phyloP scores from a whole-genome alignment of 2,113 vertebrate species.

The Xyrauchen texanus region DNA sequence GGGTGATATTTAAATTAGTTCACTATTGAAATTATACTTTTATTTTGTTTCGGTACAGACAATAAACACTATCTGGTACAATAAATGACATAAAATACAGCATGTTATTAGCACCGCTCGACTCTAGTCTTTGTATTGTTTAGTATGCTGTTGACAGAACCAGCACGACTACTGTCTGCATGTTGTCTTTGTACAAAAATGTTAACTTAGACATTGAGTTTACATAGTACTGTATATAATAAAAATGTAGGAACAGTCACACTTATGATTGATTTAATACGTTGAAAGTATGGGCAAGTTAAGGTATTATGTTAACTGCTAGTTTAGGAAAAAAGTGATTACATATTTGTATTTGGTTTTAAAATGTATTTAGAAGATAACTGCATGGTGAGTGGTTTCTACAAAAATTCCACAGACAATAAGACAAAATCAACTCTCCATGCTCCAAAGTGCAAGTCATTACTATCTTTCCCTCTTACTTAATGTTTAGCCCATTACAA shows the following conservation, averaged over 20 bases:
- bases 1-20: conserved; percentile 68
- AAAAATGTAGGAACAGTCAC: conserved; percentile 61
- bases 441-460: conserved; percentile 29
- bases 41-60: conserved; percentile 74
- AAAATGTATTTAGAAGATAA: neutral
- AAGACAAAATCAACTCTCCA: conserved; percentile 8
- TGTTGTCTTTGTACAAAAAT: conserved; percentile 70
- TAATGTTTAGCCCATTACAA: no score
- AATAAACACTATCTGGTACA: conserved; percentile 73
- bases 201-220: conserved; percentile 63
- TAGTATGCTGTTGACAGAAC: conserved; percentile 69
- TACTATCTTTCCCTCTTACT: neutral
- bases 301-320: neutral
- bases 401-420: conserved; percentile 15
- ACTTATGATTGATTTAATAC: conserved; percentile 58
- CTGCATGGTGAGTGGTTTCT: conserved; percentile 23
- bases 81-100: conserved; percentile 76
- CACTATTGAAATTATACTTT: conserved; percentile 74
- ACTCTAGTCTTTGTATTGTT: conserved; percentile 71
- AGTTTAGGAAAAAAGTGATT: conserved; percentile 40
- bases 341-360: conserved; percentile 41
- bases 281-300: no score
- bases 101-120: conserved; percentile 79
- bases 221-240: conserved; percentile 67
- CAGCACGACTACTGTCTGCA: conserved; percentile 68